phyloP scores from a whole-genome alignment of 2,888 invertebrate genomes.

The Chironomus riparius region DNA sequence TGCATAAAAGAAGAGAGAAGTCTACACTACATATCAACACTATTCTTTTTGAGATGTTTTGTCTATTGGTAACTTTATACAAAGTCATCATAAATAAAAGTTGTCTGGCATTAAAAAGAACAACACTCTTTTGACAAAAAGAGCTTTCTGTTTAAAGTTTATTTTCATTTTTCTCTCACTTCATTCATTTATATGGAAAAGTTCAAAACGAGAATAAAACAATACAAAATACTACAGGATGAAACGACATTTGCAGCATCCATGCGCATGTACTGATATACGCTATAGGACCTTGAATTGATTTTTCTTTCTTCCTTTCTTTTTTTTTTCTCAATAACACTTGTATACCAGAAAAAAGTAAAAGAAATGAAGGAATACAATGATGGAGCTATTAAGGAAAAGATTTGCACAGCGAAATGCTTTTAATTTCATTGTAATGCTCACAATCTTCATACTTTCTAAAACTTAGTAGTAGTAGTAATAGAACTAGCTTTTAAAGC shows the following conservation, averaged over 20 bases:
- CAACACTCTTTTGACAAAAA: background rate
- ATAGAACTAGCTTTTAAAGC: background rate
- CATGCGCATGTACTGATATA: slow-evolving; percentile 10
- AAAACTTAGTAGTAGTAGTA: too few species aligned
- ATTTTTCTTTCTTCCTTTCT: background rate
- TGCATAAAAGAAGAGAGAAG: too few species aligned
- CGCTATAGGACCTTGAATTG: slow-evolving; percentile 19
- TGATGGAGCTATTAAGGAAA: background rate
- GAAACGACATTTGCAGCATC: background rate
- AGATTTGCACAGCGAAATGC: background rate
- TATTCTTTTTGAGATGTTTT: too few species aligned
- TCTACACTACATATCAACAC: too few species aligned
- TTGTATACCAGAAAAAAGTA: background rate
- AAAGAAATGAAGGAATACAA: background rate
- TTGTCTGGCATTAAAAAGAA: background rate
- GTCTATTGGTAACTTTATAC: too few species aligned
- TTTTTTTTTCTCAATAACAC: slow-evolving; percentile 12
- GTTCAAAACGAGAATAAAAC: background rate
- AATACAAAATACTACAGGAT: background rate
- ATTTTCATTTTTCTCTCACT: background rate
- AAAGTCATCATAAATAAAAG: background rate
- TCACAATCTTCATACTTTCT: too few species aligned
- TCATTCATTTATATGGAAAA: background rate
- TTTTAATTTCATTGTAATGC: too few species aligned
- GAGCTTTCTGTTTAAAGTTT: background rate